Evolutionary conservation across 2,113 vertebrate species (phyloP), one percentile per base, ranked within the genome.

Genomic region (Tenrec ecaudatus): DNA sequence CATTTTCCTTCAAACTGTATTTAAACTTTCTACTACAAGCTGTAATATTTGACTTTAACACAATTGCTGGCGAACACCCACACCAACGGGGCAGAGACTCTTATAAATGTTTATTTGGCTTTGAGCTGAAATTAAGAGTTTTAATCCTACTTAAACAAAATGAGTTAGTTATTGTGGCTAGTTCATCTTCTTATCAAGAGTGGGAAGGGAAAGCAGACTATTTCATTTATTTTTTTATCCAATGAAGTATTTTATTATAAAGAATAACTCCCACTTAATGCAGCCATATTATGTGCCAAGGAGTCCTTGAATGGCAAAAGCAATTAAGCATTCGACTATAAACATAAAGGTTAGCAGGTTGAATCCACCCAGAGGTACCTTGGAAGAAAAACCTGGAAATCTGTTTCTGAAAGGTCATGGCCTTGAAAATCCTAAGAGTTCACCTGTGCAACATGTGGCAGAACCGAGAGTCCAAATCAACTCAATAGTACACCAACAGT

Each of bases 51-150:
- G 77, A 94, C n/a, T 82, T 78, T 57, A 94, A 88, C 38, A 88
- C 60, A 96, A 96, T 91, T 88, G 38, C 82, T 58, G 38, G 94
- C 75, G 91, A 96, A 88, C 64, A 77, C 82, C 90, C 82, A 95
- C 57, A 91, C 14, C 36, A 77, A 81, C 23, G 33, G 31, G 12
- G 71, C 91, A 95, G 36, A 68, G 40, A 78, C 53, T 83, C 68
- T 85, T 86, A 92, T 36, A 53, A 38, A 90, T 16, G 29, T 62
- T 3, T 86, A 36, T 89, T 89, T 91, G 57, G 22, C 91, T 92
- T 91, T 89, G 71, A 60, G 75, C 85, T 79, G 36, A 94, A 94
- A 93, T 93, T 77, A 89, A 86, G 36, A 36, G 77, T n/a, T 86
- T 27, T 69, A 91, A 57, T 53, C 66, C 33, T 88, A 95, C 9